These are phyloP conservation scores for Glyptemys insculpta DNA, from an alignment of 2,797 vertebrate species.

Conservation along the genomic window DNA sequence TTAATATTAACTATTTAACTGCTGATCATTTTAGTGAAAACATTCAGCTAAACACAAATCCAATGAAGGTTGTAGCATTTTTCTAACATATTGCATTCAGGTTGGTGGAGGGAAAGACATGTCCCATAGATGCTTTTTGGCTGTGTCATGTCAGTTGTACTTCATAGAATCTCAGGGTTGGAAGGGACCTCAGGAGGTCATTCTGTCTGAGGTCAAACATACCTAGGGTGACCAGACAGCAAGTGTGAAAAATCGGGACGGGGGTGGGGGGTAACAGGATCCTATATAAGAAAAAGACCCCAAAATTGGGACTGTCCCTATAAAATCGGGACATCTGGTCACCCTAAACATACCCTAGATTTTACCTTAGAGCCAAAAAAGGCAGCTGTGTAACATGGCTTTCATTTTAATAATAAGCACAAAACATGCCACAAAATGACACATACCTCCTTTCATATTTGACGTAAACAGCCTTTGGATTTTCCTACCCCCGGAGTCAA, in stretches of 20 bases:
- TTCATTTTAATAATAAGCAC: not conserved
- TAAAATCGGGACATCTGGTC: no score
- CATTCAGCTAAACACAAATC: not conserved
- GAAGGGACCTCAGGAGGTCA: no score
- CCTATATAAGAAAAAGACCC: no score
- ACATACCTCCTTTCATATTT: not conserved
- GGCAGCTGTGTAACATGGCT: not conserved
- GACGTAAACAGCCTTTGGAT: not conserved
- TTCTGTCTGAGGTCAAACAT: not conserved
- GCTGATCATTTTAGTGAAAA: not conserved
- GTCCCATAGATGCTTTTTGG: not conserved
- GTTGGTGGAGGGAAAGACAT: not conserved
- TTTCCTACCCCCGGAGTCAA: not conserved
- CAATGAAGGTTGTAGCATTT: not conserved
- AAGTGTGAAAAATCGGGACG: no score
- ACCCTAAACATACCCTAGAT: not conserved
- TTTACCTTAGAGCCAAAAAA: not conserved
- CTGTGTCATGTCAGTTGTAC: not conserved
- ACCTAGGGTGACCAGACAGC: not conserved
- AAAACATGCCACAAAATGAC: not conserved
- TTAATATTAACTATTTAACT: not conserved
- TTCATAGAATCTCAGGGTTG: no score
- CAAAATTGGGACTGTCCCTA: no score
- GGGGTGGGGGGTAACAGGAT: no score
- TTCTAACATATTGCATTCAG: fast-evolving